phyloP scores from a whole-genome alignment of 2,113 vertebrate species.

The Sus scrofa region T2T-Sscrofa CM000827.6:86546501-86547000 shows the following conservation, averaged over 20 bases:
- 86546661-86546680: neutral
- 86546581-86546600: neutral
- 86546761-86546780: neutral
- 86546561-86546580: neutral
- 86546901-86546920: too few relatives aligned
- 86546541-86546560: neutral
- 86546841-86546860: too few relatives aligned
- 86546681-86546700: neutral
- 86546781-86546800: too few relatives aligned
- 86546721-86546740: neutral
- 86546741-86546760: neutral
- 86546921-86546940: too few relatives aligned
- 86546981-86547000: too few relatives aligned
- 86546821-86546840: too few relatives aligned
- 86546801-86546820: too few relatives aligned
- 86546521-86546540: neutral
- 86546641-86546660: rapidly evolving
- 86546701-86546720: neutral
- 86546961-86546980: too few relatives aligned
- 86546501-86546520: neutral
- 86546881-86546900: too few relatives aligned
- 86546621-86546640: rapidly evolving
- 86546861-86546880: too few relatives aligned
- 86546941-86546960: too few relatives aligned
- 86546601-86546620: neutral